phyloP scores from a whole-genome alignment of 1,140 invertebrate species.

The Mya arenaria region DNA sequence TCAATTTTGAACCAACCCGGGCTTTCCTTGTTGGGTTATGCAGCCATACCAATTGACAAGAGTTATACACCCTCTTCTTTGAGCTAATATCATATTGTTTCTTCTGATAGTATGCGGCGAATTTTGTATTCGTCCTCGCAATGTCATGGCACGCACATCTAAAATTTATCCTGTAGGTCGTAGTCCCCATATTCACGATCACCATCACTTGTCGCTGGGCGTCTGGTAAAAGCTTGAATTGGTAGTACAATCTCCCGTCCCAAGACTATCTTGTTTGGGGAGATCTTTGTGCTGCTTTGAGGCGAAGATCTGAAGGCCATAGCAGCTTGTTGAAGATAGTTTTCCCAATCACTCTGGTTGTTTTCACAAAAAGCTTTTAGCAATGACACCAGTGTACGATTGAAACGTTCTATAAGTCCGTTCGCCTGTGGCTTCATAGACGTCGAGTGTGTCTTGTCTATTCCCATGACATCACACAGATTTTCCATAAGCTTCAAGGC shows the following conservation, averaged over 20 bases:
- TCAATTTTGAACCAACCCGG: not conserved
- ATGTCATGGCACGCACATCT: not conserved
- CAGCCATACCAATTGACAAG: constrained; percentile 26
- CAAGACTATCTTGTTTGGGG: constrained; percentile 57
- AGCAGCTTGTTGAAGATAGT: not conserved
- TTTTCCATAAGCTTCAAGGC: constrained; percentile 18
- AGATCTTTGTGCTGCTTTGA: constrained; percentile 45
- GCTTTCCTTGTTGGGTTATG: constrained; percentile 2
- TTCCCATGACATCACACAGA: not conserved
- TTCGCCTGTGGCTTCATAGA: not conserved
- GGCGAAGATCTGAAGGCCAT: constrained; percentile 31
- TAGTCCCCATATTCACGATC: not conserved
- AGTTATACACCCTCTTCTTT: not conserved
- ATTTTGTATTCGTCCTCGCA: not conserved
- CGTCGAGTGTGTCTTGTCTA: constrained; percentile 23
- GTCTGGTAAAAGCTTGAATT: not conserved
- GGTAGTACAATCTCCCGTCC: constrained; percentile 36
- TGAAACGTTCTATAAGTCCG: not conserved
- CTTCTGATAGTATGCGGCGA: not conserved
- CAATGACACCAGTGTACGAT: constrained; percentile 21
- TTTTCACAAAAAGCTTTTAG: not conserved
- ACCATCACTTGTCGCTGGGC: not conserved
- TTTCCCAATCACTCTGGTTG: not conserved
- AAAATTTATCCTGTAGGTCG: not conserved
- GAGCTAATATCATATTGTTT: not conserved